A percentile compares a stretch with the other conserved stretches of the same genome.
These are phyloP conservation scores for Eupithecia abbreviata DNA, from an alignment of 2,888 invertebrate genomes.

Conservation along the genomic window DNA sequence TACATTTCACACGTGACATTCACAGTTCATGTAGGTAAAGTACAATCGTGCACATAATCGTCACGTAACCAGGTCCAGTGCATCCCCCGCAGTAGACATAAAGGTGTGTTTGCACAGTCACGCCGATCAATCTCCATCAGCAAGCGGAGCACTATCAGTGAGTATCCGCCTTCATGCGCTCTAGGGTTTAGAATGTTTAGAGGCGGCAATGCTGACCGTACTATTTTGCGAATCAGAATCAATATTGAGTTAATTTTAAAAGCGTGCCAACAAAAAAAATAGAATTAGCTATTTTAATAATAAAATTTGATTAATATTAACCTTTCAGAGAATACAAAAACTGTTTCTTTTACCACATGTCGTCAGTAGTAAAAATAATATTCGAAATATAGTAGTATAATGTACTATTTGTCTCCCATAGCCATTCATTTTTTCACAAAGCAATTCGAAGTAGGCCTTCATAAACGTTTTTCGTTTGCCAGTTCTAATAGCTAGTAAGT, in stretches of 20 bases:
- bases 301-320: too few relatives aligned
- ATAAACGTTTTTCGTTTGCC: slow-evolving; percentile 32
- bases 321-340: too few relatives aligned
- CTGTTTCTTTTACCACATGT: too few relatives aligned
- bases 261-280: too few relatives aligned
- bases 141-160: slow-evolving; percentile 68
- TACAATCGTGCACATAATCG: neutral
- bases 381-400: too few relatives aligned
- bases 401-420: too few relatives aligned
- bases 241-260: too few relatives aligned
- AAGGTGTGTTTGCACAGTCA: slow-evolving; percentile 72
- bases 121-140: slow-evolving; percentile 79
- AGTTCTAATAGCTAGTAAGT: slow-evolving; percentile 49
- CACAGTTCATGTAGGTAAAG: neutral
- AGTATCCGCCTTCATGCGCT: slow-evolving; percentile 65
- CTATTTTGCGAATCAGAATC: too few relatives aligned
- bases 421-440: too few relatives aligned
- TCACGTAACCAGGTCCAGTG: slow-evolving; percentile 64
- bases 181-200: slow-evolving; percentile 49
- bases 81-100: slow-evolving; percentile 53
- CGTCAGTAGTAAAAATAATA: too few relatives aligned
- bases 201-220: slow-evolving; percentile 39
- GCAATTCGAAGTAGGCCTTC: neutral
- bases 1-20: neutral
- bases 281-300: too few relatives aligned